phyloP scores from a whole-genome alignment of 1,140 invertebrate species.

The Papilio polytes region DNA sequence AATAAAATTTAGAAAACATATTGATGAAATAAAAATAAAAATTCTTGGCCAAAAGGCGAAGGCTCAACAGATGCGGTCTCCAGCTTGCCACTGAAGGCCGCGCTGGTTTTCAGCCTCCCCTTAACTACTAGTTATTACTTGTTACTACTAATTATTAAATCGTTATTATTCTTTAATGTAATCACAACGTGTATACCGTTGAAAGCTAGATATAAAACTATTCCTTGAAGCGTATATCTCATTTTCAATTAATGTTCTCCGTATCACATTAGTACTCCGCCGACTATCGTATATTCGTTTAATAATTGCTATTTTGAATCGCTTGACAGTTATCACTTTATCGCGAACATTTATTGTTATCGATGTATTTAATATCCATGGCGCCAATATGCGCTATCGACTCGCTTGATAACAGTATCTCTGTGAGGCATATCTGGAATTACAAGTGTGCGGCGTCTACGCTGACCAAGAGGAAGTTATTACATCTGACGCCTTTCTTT shows the following conservation, averaged over 20 bases:
- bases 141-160: too few relatives aligned
- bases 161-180: not conserved
- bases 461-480: conserved; percentile 25
- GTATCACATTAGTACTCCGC: conserved; percentile 1
- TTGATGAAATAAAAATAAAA: too few relatives aligned
- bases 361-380: conserved; percentile 61
- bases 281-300: conserved; percentile 31
- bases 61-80: too few relatives aligned
- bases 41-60: too few relatives aligned
- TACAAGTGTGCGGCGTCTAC: conserved; percentile 40
- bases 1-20: too few relatives aligned
- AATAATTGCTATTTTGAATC: conserved; percentile 48
- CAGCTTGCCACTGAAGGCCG: too few relatives aligned
- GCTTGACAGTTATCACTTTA: conserved; percentile 61
- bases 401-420: conserved; percentile 46
- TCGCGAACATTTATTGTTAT: conserved; percentile 60
- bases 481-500: conserved; percentile 26
- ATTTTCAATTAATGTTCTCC: conserved; percentile 4
- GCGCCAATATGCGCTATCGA: conserved; percentile 66
- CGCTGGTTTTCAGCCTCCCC: too few relatives aligned
- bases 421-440: conserved; percentile 46
- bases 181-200: not conserved
- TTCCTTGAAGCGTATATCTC: conserved; percentile 20
- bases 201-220: conserved; percentile 2
- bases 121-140: too few relatives aligned